Conservation (phyloP, 2,797 vertebrate species). For the Eleutherodactylus coqui region DNA sequence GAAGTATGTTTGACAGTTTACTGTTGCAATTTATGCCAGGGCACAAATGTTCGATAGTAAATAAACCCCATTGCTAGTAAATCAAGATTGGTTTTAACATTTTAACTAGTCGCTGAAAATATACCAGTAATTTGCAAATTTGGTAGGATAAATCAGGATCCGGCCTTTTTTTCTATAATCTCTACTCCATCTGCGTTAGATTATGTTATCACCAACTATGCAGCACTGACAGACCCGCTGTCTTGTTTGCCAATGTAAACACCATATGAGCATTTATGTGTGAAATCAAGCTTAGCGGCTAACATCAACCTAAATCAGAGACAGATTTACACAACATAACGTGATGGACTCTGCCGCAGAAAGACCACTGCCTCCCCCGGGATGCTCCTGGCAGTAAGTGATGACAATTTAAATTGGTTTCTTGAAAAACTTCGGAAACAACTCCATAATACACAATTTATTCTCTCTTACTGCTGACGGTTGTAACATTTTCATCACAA, state of each 20-base stretch:
- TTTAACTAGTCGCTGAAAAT: background rate
- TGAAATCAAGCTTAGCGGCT: background rate
- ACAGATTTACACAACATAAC: background rate
- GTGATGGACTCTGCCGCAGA: slow-evolving; percentile 14
- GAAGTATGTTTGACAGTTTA: no score
- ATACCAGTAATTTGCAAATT: background rate
- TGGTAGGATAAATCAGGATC: background rate
- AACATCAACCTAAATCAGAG: background rate
- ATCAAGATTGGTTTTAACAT: no score
- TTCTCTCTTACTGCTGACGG: background rate
- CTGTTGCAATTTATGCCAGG: no score
- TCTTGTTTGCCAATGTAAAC: slow-evolving; percentile 23
- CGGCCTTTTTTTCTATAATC: background rate
- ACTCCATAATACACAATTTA: background rate
- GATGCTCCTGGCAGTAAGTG: slow-evolving; percentile 8
- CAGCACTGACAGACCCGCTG: background rate
- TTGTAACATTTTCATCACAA: background rate
- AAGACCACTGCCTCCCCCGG: background rate
- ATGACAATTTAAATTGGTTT: slow-evolving; percentile 17
- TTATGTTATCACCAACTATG: background rate
- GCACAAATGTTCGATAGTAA: no score
- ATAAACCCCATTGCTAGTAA: no score
- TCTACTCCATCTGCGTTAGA: background rate
- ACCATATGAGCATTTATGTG: background rate
- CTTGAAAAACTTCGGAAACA: background rate